Evolutionary conservation across 2,888 invertebrate species (phyloP), one percentile per base, ranked within the genome.

Genomic region (Catocala sponsa): DNA sequence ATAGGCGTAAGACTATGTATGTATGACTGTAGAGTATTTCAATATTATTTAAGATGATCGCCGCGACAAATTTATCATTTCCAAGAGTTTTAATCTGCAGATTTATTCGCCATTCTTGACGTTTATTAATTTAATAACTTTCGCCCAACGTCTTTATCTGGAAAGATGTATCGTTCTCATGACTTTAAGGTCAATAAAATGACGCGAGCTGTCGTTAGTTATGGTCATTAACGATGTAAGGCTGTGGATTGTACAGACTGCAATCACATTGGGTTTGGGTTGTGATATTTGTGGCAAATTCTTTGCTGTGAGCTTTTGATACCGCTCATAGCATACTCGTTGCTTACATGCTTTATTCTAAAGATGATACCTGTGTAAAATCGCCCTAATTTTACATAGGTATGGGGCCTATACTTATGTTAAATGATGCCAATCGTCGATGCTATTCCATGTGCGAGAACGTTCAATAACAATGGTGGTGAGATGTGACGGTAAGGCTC

Each of bases 101-200:
- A 50, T 49, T 43, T 47, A 50, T 9, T 38, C 35, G 6, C 35
- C 35, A 38, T 38, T 38, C 35, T 7, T 38, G 7, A 12, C 12
- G n/a, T n/a, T 11, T 43, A 43, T 47, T 49, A 41, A 33, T 48
- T 50, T 51, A 48, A 59, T 43, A 51, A 51, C 46, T 74, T 46
- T 49, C 50, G 13, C 13, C 32, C 42, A 49, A 56, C 35, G 48
- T 59, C 42, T 58, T 61, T 41, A 61, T 57, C 25, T 60, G 48
- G n/a, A 48, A 57, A 47, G 25, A 44, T 46, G 41, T 1, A 5
- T 6, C 43, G 38, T 67, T 65, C 58, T 47, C 76, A 60, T 52
- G 63, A 55, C 44, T 43, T 44, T 11, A 35, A 62, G 55, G 55
- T 71, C 62, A 56, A 55, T 64, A 51, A 52, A 71, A 55, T 53